phyloP scores from a whole-genome alignment of 2,113 vertebrate species.

The Prunella himalayana region DNA sequence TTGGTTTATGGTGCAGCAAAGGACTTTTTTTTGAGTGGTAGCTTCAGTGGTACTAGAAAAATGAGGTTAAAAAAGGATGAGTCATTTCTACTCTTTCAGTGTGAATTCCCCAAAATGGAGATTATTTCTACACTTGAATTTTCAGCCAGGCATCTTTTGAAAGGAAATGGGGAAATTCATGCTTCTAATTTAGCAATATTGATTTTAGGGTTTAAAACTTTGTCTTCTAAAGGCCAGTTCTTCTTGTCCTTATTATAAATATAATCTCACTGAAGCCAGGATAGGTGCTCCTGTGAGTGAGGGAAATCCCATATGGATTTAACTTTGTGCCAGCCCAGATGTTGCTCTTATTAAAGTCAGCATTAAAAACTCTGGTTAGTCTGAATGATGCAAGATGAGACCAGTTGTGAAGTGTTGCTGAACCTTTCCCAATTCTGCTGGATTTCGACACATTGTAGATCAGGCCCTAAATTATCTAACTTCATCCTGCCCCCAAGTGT shows the following conservation, averaged over 20 bases:
- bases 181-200: not conserved
- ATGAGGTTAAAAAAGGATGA: not conserved
- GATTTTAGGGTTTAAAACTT: not conserved
- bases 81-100: not conserved
- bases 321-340: not conserved
- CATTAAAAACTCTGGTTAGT: not conserved
- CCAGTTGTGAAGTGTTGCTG: not conserved
- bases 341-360: slow-evolving; percentile 1
- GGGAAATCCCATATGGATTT: not conserved
- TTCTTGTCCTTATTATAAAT: not conserved
- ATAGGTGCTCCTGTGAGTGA: not conserved
- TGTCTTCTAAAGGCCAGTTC: not conserved
- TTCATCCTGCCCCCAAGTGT: not conserved
- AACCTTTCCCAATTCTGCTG: not conserved
- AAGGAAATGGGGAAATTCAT: not conserved
- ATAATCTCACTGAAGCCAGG: not conserved
- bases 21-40: not conserved
- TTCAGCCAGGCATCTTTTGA: not conserved
- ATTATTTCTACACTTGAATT: not conserved
- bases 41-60: not conserved
- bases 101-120: not conserved
- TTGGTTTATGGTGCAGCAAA: not conserved
- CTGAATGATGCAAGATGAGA: not conserved
- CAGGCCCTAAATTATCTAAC: not conserved
- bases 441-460: not conserved